Evolutionary conservation across 2,888 invertebrate species (phyloP).

Genomic region (Anoplius nigerrimus): DNA sequence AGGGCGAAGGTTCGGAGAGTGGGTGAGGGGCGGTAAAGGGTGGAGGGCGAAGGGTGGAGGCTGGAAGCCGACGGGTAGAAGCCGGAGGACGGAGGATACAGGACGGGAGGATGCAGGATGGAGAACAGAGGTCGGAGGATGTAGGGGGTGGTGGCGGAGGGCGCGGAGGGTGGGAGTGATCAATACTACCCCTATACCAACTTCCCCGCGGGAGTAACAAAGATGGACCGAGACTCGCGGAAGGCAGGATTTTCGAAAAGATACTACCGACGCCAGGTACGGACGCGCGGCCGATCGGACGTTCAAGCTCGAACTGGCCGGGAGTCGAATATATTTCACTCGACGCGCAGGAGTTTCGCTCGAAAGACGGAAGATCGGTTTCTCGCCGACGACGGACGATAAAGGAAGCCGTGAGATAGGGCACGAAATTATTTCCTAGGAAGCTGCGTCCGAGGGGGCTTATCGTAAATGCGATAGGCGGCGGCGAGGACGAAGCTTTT

Average conservation of each 20-base stretch:
- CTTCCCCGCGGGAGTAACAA: conserved; percentile 64
- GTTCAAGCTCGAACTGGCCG: too few relatives aligned
- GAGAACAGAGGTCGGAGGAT: conserved; percentile 53
- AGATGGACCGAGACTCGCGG: conserved; percentile 56
- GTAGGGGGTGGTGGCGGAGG: conserved; percentile 60
- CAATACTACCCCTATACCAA: conserved; percentile 71
- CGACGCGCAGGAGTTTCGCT: too few relatives aligned
- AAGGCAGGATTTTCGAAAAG: conserved; percentile 50
- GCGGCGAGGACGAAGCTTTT: too few relatives aligned
- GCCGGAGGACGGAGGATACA: conserved; percentile 41
- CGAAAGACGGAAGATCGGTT: too few relatives aligned
- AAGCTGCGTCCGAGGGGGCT: too few relatives aligned
- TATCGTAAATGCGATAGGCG: too few relatives aligned
- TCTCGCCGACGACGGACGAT: too few relatives aligned
- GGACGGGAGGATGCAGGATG: conserved; percentile 50
- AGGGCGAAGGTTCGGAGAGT: conserved; percentile 14
- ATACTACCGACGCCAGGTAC: not conserved
- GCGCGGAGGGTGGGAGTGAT: conserved; percentile 71
- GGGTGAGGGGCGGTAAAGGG: conserved; percentile 13
- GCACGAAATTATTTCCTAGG: too few relatives aligned
- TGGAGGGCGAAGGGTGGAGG: conserved; percentile 35
- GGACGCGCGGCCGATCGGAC: not conserved
- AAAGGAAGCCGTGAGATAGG: too few relatives aligned
- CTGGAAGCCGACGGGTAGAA: conserved; percentile 35
- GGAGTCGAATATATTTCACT: too few relatives aligned